Evolutionary conservation across 2,888 invertebrate species (phyloP).

Genomic region (Apomyelois bistriatella): DNA sequence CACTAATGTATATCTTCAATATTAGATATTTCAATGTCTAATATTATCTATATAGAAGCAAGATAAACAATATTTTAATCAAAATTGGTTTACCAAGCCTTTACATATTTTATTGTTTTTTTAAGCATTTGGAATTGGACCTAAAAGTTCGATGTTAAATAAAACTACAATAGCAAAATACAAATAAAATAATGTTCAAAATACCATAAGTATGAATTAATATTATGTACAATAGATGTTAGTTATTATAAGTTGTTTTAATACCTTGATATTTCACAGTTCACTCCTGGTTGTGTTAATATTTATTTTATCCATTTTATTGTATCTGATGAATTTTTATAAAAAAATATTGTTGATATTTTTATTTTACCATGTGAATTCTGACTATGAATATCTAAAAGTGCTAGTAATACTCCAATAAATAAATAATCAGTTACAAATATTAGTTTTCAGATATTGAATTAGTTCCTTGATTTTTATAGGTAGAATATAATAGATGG

Average conservation of each 20-base stretch:
- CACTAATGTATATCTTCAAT: too few relatives aligned
- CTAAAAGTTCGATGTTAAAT: not conserved
- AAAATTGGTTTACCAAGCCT: too few relatives aligned
- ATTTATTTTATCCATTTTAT: slow-evolving; percentile 12
- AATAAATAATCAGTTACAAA: not conserved
- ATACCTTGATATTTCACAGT: slow-evolving; percentile 36
- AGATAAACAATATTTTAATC: too few relatives aligned
- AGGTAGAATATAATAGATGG: not conserved
- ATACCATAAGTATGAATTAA: slow-evolving; percentile 16
- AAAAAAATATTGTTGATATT: slow-evolving; percentile 21
- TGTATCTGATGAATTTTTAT: slow-evolving; percentile 2
- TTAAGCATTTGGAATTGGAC: slow-evolving; percentile 1
- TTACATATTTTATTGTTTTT: too few relatives aligned
- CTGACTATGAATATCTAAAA: not conserved
- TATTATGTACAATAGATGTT: slow-evolving; percentile 16
- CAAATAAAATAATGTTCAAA: slow-evolving; percentile 18
- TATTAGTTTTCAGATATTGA: not conserved
- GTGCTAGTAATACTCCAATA: not conserved
- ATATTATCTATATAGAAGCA: too few relatives aligned
- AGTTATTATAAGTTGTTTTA: slow-evolving; percentile 19
- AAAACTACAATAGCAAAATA: slow-evolving; percentile 8
- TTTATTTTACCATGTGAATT: slow-evolving; percentile 2
- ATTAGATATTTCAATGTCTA: too few relatives aligned
- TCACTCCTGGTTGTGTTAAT: slow-evolving; percentile 73
- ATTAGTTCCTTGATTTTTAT: not conserved